Evolutionary conservation across 2,797 vertebrate species (phyloP), one percentile per base, ranked within the genome.

Genomic region (Poecilia gillii): DNA sequence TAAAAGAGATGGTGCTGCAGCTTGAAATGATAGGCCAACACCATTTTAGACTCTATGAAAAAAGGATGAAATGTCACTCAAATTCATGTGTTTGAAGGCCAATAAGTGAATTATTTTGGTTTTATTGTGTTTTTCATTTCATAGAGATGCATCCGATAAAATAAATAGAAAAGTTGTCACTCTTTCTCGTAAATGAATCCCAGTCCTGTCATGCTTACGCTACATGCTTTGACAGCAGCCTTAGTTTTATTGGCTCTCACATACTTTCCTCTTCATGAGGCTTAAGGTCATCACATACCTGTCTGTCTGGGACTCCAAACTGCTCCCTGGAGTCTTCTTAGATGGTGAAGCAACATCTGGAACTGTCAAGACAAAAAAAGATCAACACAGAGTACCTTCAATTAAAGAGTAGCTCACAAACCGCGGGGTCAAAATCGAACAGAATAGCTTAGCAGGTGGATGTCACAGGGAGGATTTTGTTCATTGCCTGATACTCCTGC

Each of bases 81-180:
- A 66, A 43, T 13, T 41, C 12, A 43, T 70, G 66, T 70, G 36
- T 25, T 2, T 70, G 16, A n/a, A 43, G 20, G 66, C 39, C 1
- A 4, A 45, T 43, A 6, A 45, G 25, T 6, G 0, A 45, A 70
- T 43, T 6, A 13, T 45, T 70, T n/a, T 41, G 20, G 6, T 39
- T 68, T 43, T 14, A 28, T 45, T 25, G 3, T 13, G 11, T 80
- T 72, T 81, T 88, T 83, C 72, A 83, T 81, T 87, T 74, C 78
- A 68, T 72, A 66, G 71, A 72, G 47, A 81, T 72, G 75, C 33
- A 76, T 82, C 68, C 6, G 46, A 14, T 47, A n/a, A 71, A 59
- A 20, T 64, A 81, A 71, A 0, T 81, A 68, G 20, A 39, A 39
- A 11, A 25, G 20, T 39, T 23, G 31, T 36, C 3, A 13, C 31